Percentiles rank a stretch among this genome's conserved stretches.
Conservation (phyloP, 2,797 vertebrate species). For the Neopelma chrysocephalum region DNA sequence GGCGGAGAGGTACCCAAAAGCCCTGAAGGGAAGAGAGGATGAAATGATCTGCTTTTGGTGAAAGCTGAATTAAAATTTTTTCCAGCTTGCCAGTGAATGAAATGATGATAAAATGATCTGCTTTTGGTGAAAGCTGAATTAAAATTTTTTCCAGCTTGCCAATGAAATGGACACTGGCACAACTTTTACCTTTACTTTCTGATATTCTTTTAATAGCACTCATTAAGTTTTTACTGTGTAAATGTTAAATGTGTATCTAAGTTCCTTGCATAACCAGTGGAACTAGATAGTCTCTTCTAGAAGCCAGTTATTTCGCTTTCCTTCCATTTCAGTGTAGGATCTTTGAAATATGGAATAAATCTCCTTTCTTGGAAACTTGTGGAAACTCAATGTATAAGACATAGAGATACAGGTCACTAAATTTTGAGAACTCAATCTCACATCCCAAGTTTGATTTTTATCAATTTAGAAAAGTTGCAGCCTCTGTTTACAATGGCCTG, state of each 20-base stretch:
- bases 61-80: not conserved
- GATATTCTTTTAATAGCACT: not conserved
- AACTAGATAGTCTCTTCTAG: not conserved
- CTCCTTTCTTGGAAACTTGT: not conserved
- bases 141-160: not conserved
- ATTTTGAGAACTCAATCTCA: not conserved
- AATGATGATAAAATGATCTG: too few relatives aligned
- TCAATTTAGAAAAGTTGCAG: not conserved
- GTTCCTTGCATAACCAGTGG: not conserved
- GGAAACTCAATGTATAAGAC: not conserved
- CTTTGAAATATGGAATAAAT: not conserved
- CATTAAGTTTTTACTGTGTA: not conserved
- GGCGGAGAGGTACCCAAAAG: not conserved
- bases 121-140: not conserved
- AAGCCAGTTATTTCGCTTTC: not conserved
- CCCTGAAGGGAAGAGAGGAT: not conserved
- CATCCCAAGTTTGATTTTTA: not conserved
- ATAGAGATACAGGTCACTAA: not conserved
- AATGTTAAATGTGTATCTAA: not conserved
- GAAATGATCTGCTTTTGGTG: not conserved
- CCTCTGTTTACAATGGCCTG: not conserved
- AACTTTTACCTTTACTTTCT: not conserved
- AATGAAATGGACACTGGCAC: not conserved
- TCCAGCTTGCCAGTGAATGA: not conserved
- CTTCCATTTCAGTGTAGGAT: not conserved